A percentile compares a stretch with the other conserved stretches of the same genome.
Evolutionary conservation across 2,888 invertebrate genomes (phyloP).

Genomic region (Scaptomyza cyrtandrae): DNA sequence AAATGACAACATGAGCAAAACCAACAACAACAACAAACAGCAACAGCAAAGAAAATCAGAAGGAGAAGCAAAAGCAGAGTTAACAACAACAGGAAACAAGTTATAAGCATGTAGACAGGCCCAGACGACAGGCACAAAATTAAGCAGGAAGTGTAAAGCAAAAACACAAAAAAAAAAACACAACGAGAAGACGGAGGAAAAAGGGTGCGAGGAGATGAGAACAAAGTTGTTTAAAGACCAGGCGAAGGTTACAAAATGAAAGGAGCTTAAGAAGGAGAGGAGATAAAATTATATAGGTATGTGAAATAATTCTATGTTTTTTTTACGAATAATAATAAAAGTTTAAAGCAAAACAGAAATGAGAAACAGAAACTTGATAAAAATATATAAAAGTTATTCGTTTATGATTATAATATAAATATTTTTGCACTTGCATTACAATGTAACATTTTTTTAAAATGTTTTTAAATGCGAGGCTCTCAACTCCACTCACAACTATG

Average conservation of each 20-base stretch:
- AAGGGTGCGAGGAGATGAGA: constrained; percentile 11
- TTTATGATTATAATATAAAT: no score
- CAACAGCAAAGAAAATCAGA: background rate
- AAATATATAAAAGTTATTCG: no score
- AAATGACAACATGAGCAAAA: constrained; percentile 61
- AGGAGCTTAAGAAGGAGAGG: background rate
- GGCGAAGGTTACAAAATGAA: background rate
- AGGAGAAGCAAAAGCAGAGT: background rate
- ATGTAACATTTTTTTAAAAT: no score
- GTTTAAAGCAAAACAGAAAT: no score
- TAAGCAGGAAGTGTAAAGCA: constrained; percentile 65
- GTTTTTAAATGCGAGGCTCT: no score
- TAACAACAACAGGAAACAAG: constrained; percentile 70
- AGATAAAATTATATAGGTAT: no score
- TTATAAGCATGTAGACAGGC: constrained; percentile 78
- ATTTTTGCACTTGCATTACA: no score
- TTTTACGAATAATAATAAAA: no score
- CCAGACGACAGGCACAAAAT: constrained; percentile 74
- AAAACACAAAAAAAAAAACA: constrained; percentile 20
- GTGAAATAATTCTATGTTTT: no score
- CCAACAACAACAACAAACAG: constrained; percentile 16
- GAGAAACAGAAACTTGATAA: no score
- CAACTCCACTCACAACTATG: no score
- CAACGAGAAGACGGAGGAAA: constrained; percentile 8
- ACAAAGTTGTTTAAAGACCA: constrained; percentile 24